phyloP scores from a whole-genome alignment of 2,113 vertebrate species.

The Gobiocypris rarus region DNA sequence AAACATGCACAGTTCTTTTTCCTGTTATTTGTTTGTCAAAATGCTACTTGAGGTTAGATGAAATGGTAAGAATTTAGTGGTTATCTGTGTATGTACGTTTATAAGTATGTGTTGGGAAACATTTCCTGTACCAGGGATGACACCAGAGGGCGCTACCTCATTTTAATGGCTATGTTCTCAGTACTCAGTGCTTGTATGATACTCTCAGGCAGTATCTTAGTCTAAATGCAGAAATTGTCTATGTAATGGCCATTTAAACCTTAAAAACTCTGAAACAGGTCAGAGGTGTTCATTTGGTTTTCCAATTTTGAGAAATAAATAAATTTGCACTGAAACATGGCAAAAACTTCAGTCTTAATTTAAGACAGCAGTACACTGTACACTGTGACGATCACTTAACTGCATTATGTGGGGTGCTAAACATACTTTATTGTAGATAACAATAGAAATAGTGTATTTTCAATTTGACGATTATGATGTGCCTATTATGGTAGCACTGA shows the following conservation, averaged over 20 bases:
- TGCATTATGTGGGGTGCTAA: not conserved
- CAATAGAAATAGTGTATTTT: not conserved
- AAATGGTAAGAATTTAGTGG: not conserved
- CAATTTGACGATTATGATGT: not conserved
- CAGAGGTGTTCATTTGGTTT: conserved; percentile 15
- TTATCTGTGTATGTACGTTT: not conserved
- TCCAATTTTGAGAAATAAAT: conserved; percentile 24
- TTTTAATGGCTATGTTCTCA: not conserved
- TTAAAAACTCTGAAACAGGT: not conserved
- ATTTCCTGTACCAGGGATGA: not conserved
- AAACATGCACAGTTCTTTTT: not conserved
- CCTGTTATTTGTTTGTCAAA: not conserved
- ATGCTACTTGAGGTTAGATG: not conserved
- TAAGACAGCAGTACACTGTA: not conserved
- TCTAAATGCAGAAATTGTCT: not conserved
- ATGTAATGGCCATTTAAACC: not conserved
- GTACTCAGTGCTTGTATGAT: not conserved
- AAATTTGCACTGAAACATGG: not conserved
- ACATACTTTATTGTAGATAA: not conserved
- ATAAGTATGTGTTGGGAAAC: not conserved
- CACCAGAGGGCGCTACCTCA: conserved; percentile 9
- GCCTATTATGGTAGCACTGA: too few relatives aligned
- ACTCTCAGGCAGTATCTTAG: not conserved
- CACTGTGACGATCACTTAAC: not conserved
- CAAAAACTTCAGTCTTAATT: not conserved